Percentiles rank a stretch among this genome's conserved stretches.
Evolutionary conservation across 2,797 vertebrate genomes (phyloP).

Genomic region (Pseudochirops corinnae): DNA sequence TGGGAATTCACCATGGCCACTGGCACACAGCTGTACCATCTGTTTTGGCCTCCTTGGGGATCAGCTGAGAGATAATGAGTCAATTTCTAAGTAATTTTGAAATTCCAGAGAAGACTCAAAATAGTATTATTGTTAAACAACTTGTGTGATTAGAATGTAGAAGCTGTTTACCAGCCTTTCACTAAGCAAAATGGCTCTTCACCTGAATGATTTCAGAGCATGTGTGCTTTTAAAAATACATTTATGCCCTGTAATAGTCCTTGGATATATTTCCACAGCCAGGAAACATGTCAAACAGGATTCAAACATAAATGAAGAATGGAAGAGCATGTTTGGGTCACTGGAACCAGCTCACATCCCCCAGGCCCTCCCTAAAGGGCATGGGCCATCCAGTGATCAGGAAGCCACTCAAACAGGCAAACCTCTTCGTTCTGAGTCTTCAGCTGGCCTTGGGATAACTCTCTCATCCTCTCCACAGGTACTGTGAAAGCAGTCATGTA

Average conservation of each 20-base stretch:
- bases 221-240: background rate
- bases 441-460: constrained; percentile 85
- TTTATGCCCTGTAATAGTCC: constrained; percentile 13
- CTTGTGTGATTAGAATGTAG: background rate
- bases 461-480: constrained; percentile 90
- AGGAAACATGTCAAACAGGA: constrained; percentile 97
- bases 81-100: background rate
- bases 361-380: constrained; percentile 86
- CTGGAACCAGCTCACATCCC: constrained; percentile 91
- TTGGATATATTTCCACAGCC: constrained; percentile 83
- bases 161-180: background rate
- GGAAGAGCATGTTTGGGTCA: constrained; percentile 99
- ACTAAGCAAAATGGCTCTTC: background rate
- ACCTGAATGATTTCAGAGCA: background rate
- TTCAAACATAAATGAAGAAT: constrained; percentile 97
- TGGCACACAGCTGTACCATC: background rate
- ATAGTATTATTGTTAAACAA: background rate
- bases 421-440: constrained; percentile 88
- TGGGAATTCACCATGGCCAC: constrained; percentile 1
- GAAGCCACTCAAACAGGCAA: constrained; percentile 85
- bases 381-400: constrained; percentile 83
- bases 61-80: constrained; percentile 38
- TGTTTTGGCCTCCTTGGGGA: constrained; percentile 11
- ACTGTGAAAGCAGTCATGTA: background rate
- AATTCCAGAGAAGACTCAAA: background rate